Percentiles rank a stretch among this genome's conserved stretches.
phyloP scores from a whole-genome alignment of 2,797 vertebrate species.

The Ctenochaetus hawaiiensis region DNA sequence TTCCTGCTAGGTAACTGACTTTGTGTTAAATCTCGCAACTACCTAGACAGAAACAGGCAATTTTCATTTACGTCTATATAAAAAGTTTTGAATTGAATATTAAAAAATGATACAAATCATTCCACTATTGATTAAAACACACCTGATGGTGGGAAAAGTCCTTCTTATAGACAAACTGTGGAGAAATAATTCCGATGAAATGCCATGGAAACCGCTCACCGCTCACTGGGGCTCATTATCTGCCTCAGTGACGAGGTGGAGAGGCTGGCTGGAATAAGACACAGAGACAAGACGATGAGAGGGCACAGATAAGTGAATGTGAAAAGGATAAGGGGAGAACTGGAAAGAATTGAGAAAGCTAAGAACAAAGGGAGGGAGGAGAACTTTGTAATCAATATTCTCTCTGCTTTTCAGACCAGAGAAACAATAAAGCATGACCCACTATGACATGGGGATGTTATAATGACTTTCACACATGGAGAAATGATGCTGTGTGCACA shows the following conservation, averaged over 20 bases:
- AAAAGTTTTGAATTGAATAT: background rate
- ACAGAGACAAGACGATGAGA: constrained; percentile 10
- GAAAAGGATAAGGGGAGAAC: background rate
- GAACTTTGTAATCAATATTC: constrained; percentile 28
- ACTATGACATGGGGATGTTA: background rate
- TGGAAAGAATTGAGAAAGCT: background rate
- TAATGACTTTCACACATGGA: background rate
- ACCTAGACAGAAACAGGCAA: background rate
- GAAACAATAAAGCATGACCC: background rate
- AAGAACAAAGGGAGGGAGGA: background rate
- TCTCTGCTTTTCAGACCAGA: background rate
- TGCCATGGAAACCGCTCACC: constrained; percentile 44
- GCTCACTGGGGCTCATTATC: constrained; percentile 47
- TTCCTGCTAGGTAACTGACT: no score
- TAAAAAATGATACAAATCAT: background rate
- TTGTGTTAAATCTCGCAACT: no score
- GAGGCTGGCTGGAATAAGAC: background rate
- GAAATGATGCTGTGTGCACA: constrained; percentile 3
- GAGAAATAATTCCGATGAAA: background rate
- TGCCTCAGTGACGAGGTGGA: constrained; percentile 10
- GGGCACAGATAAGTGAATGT: constrained; percentile 11
- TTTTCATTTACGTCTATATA: background rate
- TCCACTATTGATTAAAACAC: background rate
- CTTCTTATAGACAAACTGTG: background rate
- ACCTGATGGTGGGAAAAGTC: background rate